Evolutionary conservation across 2,888 invertebrate species (phyloP).

Genomic region (Lasioglossum leucozonium): DNA sequence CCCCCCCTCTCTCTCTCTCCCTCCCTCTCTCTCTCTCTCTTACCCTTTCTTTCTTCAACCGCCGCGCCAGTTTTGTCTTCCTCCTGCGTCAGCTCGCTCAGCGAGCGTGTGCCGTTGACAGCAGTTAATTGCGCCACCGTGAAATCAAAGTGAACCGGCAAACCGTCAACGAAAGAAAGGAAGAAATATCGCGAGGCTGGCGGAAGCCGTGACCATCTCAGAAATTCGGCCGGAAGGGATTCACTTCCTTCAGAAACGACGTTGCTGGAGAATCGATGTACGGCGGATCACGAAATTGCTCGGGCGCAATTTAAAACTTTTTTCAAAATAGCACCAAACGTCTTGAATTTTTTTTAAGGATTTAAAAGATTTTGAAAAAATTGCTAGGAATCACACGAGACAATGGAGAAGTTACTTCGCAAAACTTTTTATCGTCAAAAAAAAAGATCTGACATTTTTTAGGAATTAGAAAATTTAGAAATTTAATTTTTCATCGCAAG

Average conservation of each 20-base stretch:
- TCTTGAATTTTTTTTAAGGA: background rate
- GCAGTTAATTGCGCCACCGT: slow-evolving; percentile 74
- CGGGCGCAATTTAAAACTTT: no score
- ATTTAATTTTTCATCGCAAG: no score
- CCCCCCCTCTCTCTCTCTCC: no score
- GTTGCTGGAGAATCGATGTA: background rate
- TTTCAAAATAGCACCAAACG: no score
- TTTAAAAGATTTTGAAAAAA: no score
- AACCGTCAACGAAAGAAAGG: slow-evolving; percentile 9
- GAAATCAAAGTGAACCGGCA: slow-evolving; percentile 59
- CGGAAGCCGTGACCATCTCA: slow-evolving; percentile 28
- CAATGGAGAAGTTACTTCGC: no score
- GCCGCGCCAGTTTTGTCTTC: slow-evolving; percentile 19
- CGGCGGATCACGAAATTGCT: no score
- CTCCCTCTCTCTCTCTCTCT: no score
- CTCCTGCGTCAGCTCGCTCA: slow-evolving; percentile 31
- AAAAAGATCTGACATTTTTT: no score
- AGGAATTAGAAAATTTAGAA: no score
- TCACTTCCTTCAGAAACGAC: background rate
- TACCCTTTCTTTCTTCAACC: slow-evolving; percentile 16
- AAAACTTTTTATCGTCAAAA: no score
- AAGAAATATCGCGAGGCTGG: slow-evolving; percentile 40
- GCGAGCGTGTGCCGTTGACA: slow-evolving; percentile 74
- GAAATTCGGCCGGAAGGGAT: background rate
- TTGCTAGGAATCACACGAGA: no score